phyloP scores from a whole-genome alignment of 2,797 vertebrate species.

The Babyrousa celebensis region DNA sequence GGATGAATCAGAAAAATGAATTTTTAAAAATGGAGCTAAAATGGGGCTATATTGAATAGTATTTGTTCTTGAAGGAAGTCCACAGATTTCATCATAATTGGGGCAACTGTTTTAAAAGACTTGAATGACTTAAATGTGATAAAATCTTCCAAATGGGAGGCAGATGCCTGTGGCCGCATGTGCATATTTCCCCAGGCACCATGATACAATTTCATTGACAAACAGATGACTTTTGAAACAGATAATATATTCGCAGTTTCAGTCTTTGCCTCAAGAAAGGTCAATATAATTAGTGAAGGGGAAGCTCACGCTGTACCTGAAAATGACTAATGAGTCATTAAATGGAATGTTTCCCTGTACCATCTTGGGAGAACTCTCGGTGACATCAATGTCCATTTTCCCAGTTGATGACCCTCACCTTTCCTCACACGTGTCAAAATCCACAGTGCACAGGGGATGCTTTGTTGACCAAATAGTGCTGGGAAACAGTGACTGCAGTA shows the following conservation, averaged over 20 bases:
- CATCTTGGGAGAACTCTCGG: slow-evolving; percentile 9
- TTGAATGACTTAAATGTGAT: slow-evolving; percentile 26
- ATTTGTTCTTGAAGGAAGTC: slow-evolving; percentile 56
- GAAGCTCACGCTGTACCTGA: slow-evolving; percentile 61
- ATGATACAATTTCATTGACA: slow-evolving; percentile 41
- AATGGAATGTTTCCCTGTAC: not conserved
- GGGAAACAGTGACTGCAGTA: not conserved
- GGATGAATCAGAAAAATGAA: slow-evolving; percentile 87
- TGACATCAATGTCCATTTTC: slow-evolving; percentile 29
- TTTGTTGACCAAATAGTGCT: not conserved
- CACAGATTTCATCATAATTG: slow-evolving; percentile 52
- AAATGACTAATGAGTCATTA: slow-evolving; percentile 67
- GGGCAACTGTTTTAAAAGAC: slow-evolving; percentile 35
- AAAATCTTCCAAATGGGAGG: slow-evolving; percentile 25
- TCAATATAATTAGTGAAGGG: slow-evolving; percentile 70
- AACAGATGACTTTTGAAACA: slow-evolving; percentile 72
- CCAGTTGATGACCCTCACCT: not conserved
- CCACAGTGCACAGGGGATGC: not conserved
- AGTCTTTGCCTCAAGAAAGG: slow-evolving; percentile 80
- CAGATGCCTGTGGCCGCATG: not conserved
- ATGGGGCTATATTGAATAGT: slow-evolving; percentile 41
- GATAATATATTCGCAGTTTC: slow-evolving; percentile 75
- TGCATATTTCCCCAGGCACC: not conserved
- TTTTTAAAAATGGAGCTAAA: slow-evolving; percentile 54
- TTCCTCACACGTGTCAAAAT: slow-evolving; percentile 5